phyloP scores from a whole-genome alignment of 2,888 invertebrate species.

The Coenonympha arcania region DNA sequence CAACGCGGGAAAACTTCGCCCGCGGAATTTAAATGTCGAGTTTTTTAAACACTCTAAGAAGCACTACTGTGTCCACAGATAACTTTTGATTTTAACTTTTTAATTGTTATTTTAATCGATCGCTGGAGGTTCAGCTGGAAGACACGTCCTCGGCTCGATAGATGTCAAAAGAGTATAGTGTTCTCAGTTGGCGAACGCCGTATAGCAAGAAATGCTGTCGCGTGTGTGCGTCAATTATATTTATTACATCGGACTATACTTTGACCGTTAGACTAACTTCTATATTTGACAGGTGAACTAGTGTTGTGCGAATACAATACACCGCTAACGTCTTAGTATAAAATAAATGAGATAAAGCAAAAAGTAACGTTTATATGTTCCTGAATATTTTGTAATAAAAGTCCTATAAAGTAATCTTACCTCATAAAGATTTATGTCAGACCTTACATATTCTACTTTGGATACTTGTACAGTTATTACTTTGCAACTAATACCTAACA shows the following conservation, averaged over 20 bases:
- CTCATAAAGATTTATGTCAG: too few species aligned
- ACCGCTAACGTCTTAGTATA: too few species aligned
- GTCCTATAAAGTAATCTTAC: too few species aligned
- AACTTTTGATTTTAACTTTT: slow-evolving; percentile 26
- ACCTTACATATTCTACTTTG: too few species aligned
- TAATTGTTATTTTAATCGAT: slow-evolving; percentile 23
- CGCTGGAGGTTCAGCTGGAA: slow-evolving; percentile 50
- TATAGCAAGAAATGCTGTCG: slow-evolving; percentile 54
- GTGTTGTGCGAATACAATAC: neutral
- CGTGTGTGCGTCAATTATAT: slow-evolving; percentile 68
- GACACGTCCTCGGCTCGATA: slow-evolving; percentile 61
- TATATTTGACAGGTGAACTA: neutral
- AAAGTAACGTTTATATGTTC: too few species aligned
- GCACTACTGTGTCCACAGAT: slow-evolving; percentile 13
- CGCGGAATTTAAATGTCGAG: slow-evolving; percentile 47
- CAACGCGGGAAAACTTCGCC: slow-evolving; percentile 40
- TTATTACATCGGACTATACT: slow-evolving; percentile 56
- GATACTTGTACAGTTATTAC: too few species aligned
- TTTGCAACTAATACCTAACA: too few species aligned
- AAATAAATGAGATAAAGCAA: too few species aligned
- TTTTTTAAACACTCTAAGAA: too few species aligned
- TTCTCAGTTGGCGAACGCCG: slow-evolving; percentile 56
- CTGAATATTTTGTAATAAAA: too few species aligned
- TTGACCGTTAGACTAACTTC: neutral
- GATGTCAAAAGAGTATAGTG: slow-evolving; percentile 66